Conservation (phyloP, 1,140 invertebrate genomes). For the Aphelenchoides fujianensis region DNA sequence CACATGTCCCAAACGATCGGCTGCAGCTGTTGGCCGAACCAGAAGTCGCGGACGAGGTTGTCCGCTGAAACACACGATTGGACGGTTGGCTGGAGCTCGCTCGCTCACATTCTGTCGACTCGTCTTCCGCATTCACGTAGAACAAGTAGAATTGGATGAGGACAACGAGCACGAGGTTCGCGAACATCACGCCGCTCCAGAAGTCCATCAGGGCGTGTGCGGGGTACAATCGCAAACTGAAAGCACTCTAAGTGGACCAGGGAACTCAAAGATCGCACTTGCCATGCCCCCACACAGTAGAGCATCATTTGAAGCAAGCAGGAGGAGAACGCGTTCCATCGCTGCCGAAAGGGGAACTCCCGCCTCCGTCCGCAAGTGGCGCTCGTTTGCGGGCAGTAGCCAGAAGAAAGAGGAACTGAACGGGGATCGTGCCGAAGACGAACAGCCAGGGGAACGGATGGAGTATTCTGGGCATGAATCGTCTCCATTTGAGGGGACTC, state of each 20-base stretch:
- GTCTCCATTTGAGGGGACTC: not conserved
- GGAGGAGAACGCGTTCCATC: conserved; percentile 10
- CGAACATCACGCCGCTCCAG: conserved; percentile 15
- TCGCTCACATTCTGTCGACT: not conserved
- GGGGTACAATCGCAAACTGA: not conserved
- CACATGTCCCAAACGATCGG: conserved; percentile 42
- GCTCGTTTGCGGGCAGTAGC: conserved; percentile 35
- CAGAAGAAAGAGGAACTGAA: conserved; percentile 41
- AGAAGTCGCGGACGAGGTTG: conserved; percentile 36
- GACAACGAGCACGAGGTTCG: conserved; percentile 4
- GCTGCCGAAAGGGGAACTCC: conserved; percentile 11
- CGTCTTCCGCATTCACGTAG: conserved; percentile 7
- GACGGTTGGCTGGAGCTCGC: not conserved
- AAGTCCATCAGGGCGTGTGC: not conserved
- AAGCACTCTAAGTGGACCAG: conserved; percentile 16
- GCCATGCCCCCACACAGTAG: not conserved
- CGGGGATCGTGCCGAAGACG: conserved; percentile 27
- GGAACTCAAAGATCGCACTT: not conserved
- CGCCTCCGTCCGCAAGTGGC: conserved; percentile 21
- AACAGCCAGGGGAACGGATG: conserved; percentile 26
- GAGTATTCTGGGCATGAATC: not conserved
- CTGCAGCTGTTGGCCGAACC: conserved; percentile 41
- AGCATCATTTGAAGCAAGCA: conserved; percentile 7
- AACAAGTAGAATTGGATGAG: conserved; percentile 32
- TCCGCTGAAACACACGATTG: conserved; percentile 24